Evolutionary conservation across 2,797 vertebrate species (phyloP).

Genomic region (Phalloptychus januarius): DNA sequence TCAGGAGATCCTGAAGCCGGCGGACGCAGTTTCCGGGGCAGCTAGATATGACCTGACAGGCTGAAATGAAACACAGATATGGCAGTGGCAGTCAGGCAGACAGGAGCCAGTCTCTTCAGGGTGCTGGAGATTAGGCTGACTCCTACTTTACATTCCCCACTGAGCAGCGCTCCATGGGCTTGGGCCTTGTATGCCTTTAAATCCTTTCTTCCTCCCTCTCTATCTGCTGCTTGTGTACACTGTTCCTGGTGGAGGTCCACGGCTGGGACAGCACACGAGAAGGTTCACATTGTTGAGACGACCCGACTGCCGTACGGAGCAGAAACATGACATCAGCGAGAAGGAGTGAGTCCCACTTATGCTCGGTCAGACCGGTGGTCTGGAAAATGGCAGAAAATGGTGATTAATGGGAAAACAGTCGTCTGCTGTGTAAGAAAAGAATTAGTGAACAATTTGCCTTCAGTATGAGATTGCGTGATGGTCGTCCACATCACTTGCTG

Average conservation of each 20-base stretch:
- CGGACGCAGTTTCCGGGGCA: not conserved
- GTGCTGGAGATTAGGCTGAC: conserved; percentile 87
- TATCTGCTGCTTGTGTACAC: conserved; percentile 23
- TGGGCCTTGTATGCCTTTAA: conserved; percentile 8
- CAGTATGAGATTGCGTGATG: not conserved
- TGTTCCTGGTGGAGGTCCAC: conserved; percentile 24
- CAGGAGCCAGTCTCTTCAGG: conserved; percentile 87
- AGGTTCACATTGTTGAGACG: conserved; percentile 31
- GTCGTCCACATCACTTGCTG: not conserved
- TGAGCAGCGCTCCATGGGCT: conserved; percentile 39
- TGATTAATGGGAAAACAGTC: not conserved
- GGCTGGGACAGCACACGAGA: conserved; percentile 4
- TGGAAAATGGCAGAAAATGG: too few species aligned
- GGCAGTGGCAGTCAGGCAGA: conserved; percentile 88
- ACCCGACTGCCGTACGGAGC: conserved; percentile 1
- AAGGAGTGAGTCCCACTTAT: not conserved
- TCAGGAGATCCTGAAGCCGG: not conserved
- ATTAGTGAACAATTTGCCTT: not conserved
- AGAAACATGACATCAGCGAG: not conserved
- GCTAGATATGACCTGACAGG: conserved; percentile 87
- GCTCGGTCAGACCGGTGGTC: not conserved
- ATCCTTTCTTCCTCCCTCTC: conserved; percentile 22
- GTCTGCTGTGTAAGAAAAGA: not conserved
- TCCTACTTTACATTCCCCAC: conserved; percentile 87
- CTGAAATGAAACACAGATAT: conserved; percentile 91